Conservation (phyloP, 35 echinoderm and acorn worm species). For the Strongylocentrotus purpuratus region DNA sequence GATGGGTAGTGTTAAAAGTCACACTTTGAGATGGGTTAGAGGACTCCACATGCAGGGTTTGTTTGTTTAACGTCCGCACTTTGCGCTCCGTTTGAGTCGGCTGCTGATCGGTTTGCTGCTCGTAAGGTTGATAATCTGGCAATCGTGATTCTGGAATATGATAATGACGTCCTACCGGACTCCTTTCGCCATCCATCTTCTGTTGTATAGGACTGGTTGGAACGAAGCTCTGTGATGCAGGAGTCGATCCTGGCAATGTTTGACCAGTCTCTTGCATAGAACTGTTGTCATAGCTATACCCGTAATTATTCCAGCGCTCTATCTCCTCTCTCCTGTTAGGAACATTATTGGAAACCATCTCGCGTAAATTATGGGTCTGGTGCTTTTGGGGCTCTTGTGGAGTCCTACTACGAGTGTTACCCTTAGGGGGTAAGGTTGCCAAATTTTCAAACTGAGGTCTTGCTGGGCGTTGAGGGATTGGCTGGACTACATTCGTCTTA, state of each 20-base stretch:
- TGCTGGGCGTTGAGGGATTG: constrained; percentile 6
- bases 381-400: constrained; percentile 10
- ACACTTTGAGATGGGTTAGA: constrained; percentile 39
- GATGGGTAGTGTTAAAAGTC: constrained; percentile 31
- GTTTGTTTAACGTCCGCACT: constrained; percentile 41
- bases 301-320: constrained; percentile 17
- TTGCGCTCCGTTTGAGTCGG: not conserved
- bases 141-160: not conserved
- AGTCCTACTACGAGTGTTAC: constrained; percentile 26
- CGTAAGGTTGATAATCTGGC: not conserved
- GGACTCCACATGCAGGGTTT: constrained; percentile 42
- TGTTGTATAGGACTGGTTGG: not conserved
- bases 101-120: too few species aligned
- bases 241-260: not conserved
- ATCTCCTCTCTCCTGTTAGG: constrained; percentile 37
- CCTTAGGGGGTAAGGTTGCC: constrained; percentile 32
- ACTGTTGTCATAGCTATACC: not conserved
- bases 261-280: not conserved
- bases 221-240: not conserved
- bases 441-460: constrained; percentile 25
- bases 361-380: constrained; percentile 13
- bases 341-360: not conserved
- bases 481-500: constrained; percentile 27
- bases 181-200: not conserved
- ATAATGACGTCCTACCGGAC: not conserved